Conservation (phyloP, 2,888 invertebrate genomes). For the Himalopsyche tibetana region DNA sequence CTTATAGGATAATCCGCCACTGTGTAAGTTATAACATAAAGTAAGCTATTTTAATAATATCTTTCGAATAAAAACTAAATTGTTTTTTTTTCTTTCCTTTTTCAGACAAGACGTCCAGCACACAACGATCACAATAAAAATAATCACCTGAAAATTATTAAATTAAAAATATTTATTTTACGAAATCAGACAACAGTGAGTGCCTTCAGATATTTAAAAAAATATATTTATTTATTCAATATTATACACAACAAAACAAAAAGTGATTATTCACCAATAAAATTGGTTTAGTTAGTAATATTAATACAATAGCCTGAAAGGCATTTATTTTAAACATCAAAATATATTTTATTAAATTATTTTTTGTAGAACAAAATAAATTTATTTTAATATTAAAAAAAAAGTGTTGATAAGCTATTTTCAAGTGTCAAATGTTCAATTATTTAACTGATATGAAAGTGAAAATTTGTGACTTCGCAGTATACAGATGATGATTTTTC, state of each 20-base stretch:
- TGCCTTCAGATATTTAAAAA: slow-evolving; percentile 38
- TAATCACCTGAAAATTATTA: background rate
- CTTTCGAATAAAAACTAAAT: too few relatives aligned
- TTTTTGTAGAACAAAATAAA: background rate
- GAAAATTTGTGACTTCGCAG: background rate
- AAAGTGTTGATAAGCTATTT: background rate
- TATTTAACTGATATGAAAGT: background rate
- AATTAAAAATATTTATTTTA: slow-evolving; percentile 34
- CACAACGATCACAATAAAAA: background rate
- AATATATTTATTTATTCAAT: slow-evolving; percentile 19
- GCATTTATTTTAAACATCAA: background rate
- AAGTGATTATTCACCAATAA: background rate
- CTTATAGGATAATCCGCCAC: too few relatives aligned
- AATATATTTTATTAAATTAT: background rate
- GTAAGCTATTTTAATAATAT: too few relatives aligned
- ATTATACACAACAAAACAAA: background rate
- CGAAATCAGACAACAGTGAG: slow-evolving; percentile 3
- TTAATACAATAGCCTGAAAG: background rate
- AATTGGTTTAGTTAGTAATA: slow-evolving; percentile 12
- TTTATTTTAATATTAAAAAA: background rate
- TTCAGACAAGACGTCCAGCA: slow-evolving; percentile 40
- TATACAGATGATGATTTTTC: slow-evolving; percentile 27
- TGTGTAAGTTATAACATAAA: too few relatives aligned
- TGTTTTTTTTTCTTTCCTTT: slow-evolving; percentile 10
- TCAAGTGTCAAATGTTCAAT: slow-evolving; percentile 11